Conservation (phyloP, 2,888 invertebrate genomes). For the Lottia scabra region DNA sequence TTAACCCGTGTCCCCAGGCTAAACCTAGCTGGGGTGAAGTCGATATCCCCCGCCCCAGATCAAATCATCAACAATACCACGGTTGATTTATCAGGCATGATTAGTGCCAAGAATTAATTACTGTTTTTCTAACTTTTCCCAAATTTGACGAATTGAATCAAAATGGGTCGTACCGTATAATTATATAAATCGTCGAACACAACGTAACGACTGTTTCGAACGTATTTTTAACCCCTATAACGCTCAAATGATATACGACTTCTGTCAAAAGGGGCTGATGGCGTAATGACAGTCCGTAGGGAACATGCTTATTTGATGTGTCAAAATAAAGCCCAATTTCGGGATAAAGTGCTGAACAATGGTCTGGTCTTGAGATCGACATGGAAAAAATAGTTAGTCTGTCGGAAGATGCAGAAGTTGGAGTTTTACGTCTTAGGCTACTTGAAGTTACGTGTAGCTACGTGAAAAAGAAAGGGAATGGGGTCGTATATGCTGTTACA, state of each 20-base stretch:
- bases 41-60: not conserved
- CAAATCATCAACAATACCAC: not conserved
- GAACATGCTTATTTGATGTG: too few relatives aligned
- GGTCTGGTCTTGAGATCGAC: not conserved
- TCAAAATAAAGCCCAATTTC: too few relatives aligned
- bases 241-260: too few relatives aligned
- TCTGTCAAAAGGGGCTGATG: too few relatives aligned
- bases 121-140: not conserved
- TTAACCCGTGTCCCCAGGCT: not conserved
- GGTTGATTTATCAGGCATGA: not conserved
- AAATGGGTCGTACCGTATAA: not conserved
- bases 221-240: too few relatives aligned
- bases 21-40: not conserved
- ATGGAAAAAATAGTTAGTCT: too few relatives aligned
- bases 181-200: not conserved
- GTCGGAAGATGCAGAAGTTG: not conserved
- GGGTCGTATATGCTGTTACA: too few relatives aligned
- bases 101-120: constrained; percentile 2
- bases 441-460: too few relatives aligned
- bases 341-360: too few relatives aligned
- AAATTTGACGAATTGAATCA: not conserved
- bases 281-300: too few relatives aligned
- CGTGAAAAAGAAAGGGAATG: too few relatives aligned
- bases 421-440: not conserved
- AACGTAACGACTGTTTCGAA: too few relatives aligned